These are phyloP conservation scores for Orthonychiurus folsomi DNA, from an alignment of 2,888 invertebrate species.

Conservation along the genomic window DNA sequence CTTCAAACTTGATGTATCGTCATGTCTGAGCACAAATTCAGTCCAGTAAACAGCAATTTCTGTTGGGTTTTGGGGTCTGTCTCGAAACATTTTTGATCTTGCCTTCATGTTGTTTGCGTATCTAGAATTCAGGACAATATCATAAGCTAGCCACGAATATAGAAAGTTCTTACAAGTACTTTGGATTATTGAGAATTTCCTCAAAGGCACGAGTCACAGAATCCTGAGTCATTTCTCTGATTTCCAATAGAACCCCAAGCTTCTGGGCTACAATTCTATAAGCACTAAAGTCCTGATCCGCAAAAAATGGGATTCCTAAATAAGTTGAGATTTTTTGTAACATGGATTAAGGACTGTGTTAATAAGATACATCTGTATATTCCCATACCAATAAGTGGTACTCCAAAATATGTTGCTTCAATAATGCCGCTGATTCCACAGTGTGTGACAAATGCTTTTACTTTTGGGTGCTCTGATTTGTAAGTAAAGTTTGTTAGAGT, in stretches of 20 bases:
- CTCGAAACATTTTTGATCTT: constrained; percentile 24
- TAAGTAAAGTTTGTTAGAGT: no score
- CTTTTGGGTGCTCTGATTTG: not conserved
- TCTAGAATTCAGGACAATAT: constrained; percentile 11
- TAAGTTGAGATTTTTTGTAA: not conserved
- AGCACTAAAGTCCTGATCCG: constrained; percentile 45
- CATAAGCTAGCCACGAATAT: no score
- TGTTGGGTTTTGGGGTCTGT: constrained; percentile 23
- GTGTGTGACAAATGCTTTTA: constrained; percentile 31
- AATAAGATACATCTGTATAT: constrained; percentile 48
- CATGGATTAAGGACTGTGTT: constrained; percentile 40
- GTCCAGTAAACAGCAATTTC: constrained; percentile 28
- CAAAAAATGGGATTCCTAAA: constrained; percentile 40
- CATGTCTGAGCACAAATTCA: constrained; percentile 30
- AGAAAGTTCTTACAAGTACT: constrained; percentile 15
- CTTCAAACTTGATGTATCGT: constrained; percentile 12
- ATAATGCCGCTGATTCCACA: constrained; percentile 34
- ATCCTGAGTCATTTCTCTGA: constrained; percentile 43
- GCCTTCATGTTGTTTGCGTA: constrained; percentile 21
- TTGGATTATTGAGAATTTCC: constrained; percentile 16
- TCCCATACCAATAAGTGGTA: constrained; percentile 33
- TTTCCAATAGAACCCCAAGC: constrained; percentile 32
- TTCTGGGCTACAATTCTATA: constrained; percentile 30
- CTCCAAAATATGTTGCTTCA: constrained; percentile 34
- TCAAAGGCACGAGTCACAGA: constrained; percentile 18